Evolutionary conservation across 2,113 vertebrate species (phyloP), one percentile per base, ranked within the genome.

Genomic region (Motacilla tschutschensis): DNA sequence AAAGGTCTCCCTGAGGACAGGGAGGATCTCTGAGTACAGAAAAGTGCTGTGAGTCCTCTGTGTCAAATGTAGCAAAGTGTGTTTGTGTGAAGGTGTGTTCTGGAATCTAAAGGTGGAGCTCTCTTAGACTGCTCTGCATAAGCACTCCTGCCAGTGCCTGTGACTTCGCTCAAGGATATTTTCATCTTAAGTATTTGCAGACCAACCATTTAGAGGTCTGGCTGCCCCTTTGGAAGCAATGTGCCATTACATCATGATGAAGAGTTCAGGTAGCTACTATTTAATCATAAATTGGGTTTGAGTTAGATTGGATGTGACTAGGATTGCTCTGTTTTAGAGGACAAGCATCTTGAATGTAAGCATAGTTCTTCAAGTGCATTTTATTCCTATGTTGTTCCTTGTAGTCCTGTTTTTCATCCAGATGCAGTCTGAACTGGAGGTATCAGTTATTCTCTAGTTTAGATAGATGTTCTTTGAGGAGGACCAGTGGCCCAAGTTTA

Each of bases 1-100:
- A 3, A 3, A 4, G 22, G 38, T 5, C 4, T 71, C 25, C 25
- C 11, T 55, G 20, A 44, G 36, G 7, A 12, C 3, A 33, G 33
- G 33, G 33, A 33, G 33, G 33, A 33, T 71, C 25, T 22, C 11
- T 55, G 20, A 44, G 36, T 6, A 12, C 3, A 59, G 20, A 64
- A 40, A 31, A 38, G 31, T 71, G 41, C 17, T 57, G 0, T 21
- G 12, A 10, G 17, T 55, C 5, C 25, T 64, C 17, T 19, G 1
- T 66, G 38, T 81, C 46, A 81, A 5, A 9, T 43, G 25, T 78
- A 19, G 35, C n/a, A 73, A 69, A 40, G 21, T 46, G 12, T 0
- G 0, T 35, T 19, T 46, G 12, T 0, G 0, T 35, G n/a, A 84
- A 76, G 43, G 25, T 5, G 2, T 48, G 8, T 59, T 81, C 10